Base-by-base conservation (phyloP, 2,113 vertebrate species). In the Tichodroma muraria region DNA sequence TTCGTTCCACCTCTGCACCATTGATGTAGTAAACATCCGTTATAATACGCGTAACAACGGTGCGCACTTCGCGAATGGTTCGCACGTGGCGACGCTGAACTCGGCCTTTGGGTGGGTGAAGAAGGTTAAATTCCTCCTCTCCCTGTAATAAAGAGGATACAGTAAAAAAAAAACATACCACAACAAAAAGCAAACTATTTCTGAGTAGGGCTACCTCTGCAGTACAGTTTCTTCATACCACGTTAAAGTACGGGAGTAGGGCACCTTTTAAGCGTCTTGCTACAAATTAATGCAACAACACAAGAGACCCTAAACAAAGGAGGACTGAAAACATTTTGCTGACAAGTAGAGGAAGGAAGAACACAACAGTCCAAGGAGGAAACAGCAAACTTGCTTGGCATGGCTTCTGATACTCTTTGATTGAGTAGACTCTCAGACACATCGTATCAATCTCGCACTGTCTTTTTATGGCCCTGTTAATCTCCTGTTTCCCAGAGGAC, bases 1-100 rank as follows among this genome's bases (percentile, higher is more conserved):
- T 99, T 37, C 99, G 98, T 6, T 99, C 98, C 97, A 99, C 99
- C 95, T 99, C 99, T 53, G 97, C 98, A 9, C 99, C 99, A 4
- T 99, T 98, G 88, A 99, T 87, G 20, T 99, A 99, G 95, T 99
- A 99, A 5, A 99, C 98, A 15, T 99, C 99, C 1, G 99, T 99
- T 79, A 99, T 99, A 78, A 99, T 97, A 8, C 99, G 98, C 0
- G 99, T 99, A 50, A 99, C 94, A 4, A 98, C 98, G 1, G 99
- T 99, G 40, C 99, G 98, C 56, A 99, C 99, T 89, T 99, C 99
- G 35, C 99, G 98, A 64, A 99, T 97, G n/a, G 99, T 99, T 45
- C 99, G 98, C 60, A 98, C 82, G 37, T 99, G 99, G 59, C 99
- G 98, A 78, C 96, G 98, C 69, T 98, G 95, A 53, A 98, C 94